Evolutionary conservation across 2,113 vertebrate genomes (phyloP), one percentile per base, ranked within the genome.

Genomic region (Noturus placidus): DNA sequence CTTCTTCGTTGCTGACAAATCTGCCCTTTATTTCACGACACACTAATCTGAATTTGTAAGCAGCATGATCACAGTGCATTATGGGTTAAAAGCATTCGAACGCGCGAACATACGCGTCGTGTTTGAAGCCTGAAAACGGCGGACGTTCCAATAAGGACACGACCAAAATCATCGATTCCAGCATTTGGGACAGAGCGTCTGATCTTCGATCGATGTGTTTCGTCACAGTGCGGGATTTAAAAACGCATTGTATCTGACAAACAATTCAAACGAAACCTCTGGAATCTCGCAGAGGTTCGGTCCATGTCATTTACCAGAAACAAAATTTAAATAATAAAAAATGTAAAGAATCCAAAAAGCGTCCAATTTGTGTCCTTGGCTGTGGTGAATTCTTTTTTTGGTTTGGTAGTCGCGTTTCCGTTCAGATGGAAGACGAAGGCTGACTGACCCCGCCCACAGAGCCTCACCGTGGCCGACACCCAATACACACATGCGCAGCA

Each of bases 381-480:
- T 11, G 76, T 52, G 52, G 27, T 10, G 69, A 77, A 4, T 61
- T 1, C 22, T 57, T 33, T 30, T 27, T 46, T 35, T 57, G 46
- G 81, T 63, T 69, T 11, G 35, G 33, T 4, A 84, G 56, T 54
- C 50, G 5, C 0, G 7, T 88, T 84, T 86, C 4, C 88, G 88
- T 78, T 90, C 90, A 91, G 91, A 93, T 19, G 59, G 50, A 61
- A 25, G 88, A 33, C 52, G 35, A 88, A 50, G 85, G 17, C 89
- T 89, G 90, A 89, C 74, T 33, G 76, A 78, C 54, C 46, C 87
- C 88, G 80, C 84, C 77, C 65, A 78, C 56, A 86, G 91, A 90
- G 89, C 83, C 88, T 95, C 94, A 94, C 91, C 93, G 93, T 14
- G 87, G 93, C 89, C 91, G 84, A 92, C 87, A 90, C 91, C 94